Percentiles rank a stretch among this genome's conserved stretches.
These are phyloP conservation scores for Chaetogeoica ovagalla DNA, from an alignment of 2,888 invertebrate species.

Conservation along the genomic window DNA sequence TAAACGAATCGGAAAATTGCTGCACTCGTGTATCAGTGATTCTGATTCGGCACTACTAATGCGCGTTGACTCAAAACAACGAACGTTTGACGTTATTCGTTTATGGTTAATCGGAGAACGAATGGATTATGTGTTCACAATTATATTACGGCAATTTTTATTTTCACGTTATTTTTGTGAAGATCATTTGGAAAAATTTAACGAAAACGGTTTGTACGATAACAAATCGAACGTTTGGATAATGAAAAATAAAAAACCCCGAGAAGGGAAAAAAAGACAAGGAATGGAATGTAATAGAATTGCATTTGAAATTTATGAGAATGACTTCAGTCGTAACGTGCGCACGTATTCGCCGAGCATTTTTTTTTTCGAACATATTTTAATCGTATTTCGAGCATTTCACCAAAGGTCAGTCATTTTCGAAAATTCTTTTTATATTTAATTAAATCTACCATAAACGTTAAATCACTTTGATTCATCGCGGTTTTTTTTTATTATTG, in stretches of 20 bases:
- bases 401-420: not conserved
- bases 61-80: no score
- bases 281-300: not conserved
- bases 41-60: no score
- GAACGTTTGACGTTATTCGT: not conserved
- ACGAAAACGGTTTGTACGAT: not conserved
- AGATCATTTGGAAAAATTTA: constrained; percentile 1
- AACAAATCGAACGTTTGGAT: constrained; percentile 4
- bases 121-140: not conserved
- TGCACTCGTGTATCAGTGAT: no score
- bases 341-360: not conserved
- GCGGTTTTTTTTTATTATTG: not conserved
- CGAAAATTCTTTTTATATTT: not conserved
- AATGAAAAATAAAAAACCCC: not conserved
- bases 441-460: constrained; percentile 7
- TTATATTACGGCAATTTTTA: not conserved
- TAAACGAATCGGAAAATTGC: no score
- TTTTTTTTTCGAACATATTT: not conserved
- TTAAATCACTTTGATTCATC: not conserved
- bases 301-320: not conserved
- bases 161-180: no score
- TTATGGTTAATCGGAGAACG: not conserved
- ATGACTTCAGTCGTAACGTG: not conserved
- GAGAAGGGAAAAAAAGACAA: not conserved
- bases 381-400: not conserved